Percentiles rank a stretch among this genome's conserved stretches.
These are phyloP conservation scores for Saccostrea glomerata DNA, from an alignment of 1,140 invertebrate species.

Conservation along the genomic window DNA sequence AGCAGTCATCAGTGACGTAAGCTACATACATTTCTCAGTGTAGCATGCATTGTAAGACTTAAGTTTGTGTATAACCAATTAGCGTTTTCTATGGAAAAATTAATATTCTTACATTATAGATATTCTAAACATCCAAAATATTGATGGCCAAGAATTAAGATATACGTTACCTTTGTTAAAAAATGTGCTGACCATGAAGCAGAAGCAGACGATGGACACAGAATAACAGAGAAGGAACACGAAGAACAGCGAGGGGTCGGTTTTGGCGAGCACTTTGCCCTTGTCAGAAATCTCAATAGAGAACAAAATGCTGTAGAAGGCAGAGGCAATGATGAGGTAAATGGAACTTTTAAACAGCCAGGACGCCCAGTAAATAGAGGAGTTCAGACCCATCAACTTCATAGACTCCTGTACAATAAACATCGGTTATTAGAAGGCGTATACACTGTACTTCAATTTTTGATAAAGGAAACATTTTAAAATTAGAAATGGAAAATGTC, in stretches of 20 bases:
- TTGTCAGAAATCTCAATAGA: slow-evolving; percentile 66
- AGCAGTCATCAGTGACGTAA: no score
- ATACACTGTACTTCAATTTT: no score
- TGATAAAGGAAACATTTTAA: no score
- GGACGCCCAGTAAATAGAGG: slow-evolving; percentile 89
- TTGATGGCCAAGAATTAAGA: no score
- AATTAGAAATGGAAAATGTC: no score
- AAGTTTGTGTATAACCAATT: no score
- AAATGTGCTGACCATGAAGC: slow-evolving; percentile 81
- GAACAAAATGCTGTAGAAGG: slow-evolving; percentile 80
- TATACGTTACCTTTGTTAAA: slow-evolving; percentile 82
- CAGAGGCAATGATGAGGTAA: slow-evolving; percentile 83
- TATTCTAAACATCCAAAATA: no score
- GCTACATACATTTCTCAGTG: no score
- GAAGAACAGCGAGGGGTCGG: slow-evolving; percentile 79
- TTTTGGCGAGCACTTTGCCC: slow-evolving; percentile 77
- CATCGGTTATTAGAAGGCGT: no score
- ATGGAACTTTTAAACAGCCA: slow-evolving; percentile 89
- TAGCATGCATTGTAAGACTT: no score
- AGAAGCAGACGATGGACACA: slow-evolving; percentile 80
- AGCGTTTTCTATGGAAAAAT: no score
- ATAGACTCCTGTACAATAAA: slow-evolving; percentile 85
- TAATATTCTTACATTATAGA: no score
- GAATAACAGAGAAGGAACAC: slow-evolving; percentile 81
- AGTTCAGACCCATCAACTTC: slow-evolving; percentile 91